Evolutionary conservation across 2,113 vertebrate species (phyloP).

Genomic region (Fregata magnificens): DNA sequence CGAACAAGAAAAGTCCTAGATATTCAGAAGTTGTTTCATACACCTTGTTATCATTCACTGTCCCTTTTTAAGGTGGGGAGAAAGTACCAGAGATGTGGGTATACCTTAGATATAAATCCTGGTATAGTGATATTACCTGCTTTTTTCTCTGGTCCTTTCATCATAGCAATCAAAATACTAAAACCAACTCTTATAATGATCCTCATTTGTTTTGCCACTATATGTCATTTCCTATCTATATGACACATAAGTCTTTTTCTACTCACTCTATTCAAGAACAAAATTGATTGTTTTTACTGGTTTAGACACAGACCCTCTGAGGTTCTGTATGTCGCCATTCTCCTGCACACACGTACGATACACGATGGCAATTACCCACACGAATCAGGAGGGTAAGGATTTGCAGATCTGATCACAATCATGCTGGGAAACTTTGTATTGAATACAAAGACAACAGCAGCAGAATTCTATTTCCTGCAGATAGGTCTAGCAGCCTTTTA

Average conservation of each 20-base stretch:
- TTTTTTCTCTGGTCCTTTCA: neutral
- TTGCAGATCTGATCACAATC: neutral
- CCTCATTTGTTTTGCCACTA: neutral
- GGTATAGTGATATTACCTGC: neutral
- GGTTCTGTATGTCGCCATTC: neutral
- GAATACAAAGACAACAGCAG: neutral
- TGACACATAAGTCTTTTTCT: neutral
- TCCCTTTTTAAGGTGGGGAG: neutral
- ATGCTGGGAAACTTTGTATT: neutral
- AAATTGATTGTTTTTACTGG: neutral
- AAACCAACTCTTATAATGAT: neutral
- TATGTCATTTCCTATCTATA: neutral
- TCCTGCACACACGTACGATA: accelerated
- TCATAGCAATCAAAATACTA: neutral
- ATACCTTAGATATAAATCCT: neutral
- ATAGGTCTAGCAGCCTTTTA: neutral
- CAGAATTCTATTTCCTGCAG: neutral
- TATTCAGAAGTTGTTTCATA: neutral
- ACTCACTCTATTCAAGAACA: neutral
- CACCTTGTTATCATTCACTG: neutral
- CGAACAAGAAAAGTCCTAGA: neutral
- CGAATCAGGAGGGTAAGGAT: neutral
- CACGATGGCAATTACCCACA: accelerated
- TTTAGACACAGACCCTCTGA: neutral
- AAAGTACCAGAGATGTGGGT: neutral